A percentile compares a stretch with the other conserved stretches of the same genome.
Evolutionary conservation across 2,888 invertebrate species (phyloP).

Genomic region (Trachelus tabidus): DNA sequence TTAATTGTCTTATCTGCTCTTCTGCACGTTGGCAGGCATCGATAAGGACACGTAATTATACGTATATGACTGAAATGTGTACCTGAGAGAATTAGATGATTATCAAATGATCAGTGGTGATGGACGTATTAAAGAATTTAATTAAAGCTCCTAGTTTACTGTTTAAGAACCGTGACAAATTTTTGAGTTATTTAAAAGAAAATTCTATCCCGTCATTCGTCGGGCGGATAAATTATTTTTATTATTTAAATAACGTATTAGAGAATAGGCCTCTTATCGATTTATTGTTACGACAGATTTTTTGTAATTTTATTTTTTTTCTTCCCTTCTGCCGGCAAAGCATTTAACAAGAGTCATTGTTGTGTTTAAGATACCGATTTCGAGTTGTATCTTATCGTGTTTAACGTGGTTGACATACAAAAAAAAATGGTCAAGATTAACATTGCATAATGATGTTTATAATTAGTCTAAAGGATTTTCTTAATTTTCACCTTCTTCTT

Average conservation of each 20-base stretch:
- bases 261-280: neutral
- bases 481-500: neutral
- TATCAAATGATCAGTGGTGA: neutral
- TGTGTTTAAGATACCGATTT: neutral
- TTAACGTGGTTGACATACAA: neutral
- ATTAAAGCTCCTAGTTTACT: neutral
- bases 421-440: neutral
- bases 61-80: neutral
- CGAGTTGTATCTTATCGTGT: neutral
- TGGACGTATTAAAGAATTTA: neutral
- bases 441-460: neutral
- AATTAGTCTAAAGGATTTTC: neutral
- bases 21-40: neutral
- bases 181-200: neutral
- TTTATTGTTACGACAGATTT: neutral
- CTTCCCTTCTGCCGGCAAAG: too few species aligned
- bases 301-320: neutral
- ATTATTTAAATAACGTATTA: neutral
- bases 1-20: conserved; percentile 21
- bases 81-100: neutral
- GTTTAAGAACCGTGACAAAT: neutral
- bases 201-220: neutral
- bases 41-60: neutral
- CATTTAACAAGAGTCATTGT: neutral
- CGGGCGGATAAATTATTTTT: neutral